Percentiles rank a stretch among this genome's conserved stretches.
These are phyloP conservation scores for Lagorchestes hirsutus DNA, from an alignment of 2,797 vertebrate species.

Conservation along the genomic window DNA sequence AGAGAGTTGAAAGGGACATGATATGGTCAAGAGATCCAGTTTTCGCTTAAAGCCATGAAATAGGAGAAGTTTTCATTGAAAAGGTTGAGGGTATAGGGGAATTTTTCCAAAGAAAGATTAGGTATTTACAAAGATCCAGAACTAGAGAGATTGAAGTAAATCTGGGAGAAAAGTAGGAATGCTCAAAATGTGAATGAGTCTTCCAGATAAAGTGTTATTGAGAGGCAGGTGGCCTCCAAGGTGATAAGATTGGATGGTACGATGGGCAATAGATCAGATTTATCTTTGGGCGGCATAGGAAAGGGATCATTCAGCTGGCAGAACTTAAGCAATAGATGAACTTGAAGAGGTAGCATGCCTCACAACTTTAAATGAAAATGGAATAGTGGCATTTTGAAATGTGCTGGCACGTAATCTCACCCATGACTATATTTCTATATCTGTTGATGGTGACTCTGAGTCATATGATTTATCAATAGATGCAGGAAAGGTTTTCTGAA, in stretches of 20 bases:
- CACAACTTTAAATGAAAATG: not conserved
- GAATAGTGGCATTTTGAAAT: not conserved
- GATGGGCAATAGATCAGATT: not conserved
- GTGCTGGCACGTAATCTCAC: not conserved
- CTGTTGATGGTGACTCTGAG: not conserved
- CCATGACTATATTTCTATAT: not conserved
- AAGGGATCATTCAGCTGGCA: not conserved
- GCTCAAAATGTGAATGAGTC: not conserved
- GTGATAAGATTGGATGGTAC: not conserved
- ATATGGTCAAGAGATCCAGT: not conserved
- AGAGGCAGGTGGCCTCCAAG: not conserved
- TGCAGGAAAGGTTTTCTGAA: not conserved
- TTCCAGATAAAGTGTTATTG: not conserved
- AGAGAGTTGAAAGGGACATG: not conserved
- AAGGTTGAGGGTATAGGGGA: not conserved
- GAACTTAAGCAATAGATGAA: not conserved
- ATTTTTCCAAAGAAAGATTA: not conserved
- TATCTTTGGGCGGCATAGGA: not conserved
- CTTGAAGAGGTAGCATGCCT: not conserved
- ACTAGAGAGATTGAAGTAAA: not conserved
- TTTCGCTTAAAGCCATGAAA: not conserved
- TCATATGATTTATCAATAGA: constrained; percentile 10
- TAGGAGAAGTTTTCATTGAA: not conserved
- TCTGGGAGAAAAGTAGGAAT: not conserved
- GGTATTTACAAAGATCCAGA: not conserved